Evolutionary conservation across 2,797 vertebrate genomes (phyloP), one percentile per base, ranked within the genome.

Genomic region (Ambastaia sidthimunki): DNA sequence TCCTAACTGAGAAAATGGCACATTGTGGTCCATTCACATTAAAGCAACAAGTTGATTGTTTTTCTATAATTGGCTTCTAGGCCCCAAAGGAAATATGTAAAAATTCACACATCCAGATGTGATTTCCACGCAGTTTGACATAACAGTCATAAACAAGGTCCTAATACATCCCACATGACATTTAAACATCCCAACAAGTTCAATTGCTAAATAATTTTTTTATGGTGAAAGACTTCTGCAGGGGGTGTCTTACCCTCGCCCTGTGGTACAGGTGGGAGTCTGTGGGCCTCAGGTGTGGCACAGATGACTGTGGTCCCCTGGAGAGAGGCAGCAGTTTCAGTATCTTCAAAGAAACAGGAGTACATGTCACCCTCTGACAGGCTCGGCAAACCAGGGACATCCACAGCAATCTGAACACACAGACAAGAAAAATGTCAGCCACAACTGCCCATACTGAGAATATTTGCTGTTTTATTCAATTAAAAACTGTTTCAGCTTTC

Each of bases 301-400:
- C 98, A 99, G 85, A 88, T 93, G 62, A 98, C 95, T 23, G 95
- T 96, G 1, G 90, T 89, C 57, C 90, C 90, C 1, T 93, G 94
- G 85, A 95, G 85, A 13, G 90, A 85, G 7, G 97, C 96, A 1
- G 93, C 93, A 57, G 93, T 96, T 86, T 96, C 95, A 2, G 91
- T 92, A 37, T 97, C 95, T 87, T 96, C 94, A 50, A 98, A 99
- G 85, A 95, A 95, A 91, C 98, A 99, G 0, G 95, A 96, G 85
- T 98, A 99, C 1, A 91, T 92, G 76, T 97, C 96, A 78, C 91
- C 94, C 6, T 94, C 91, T 21, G 23, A 87, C 13, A 99, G 90
- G 81, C 90, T 85, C 2, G 97, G 97, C 48, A 99, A 91, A 15
- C 96, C 94, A 0, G 88, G 92, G 10, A 99, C 92, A 4, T 93